Evolutionary conservation across 1,140 invertebrate species (phyloP).

Genomic region (Battus philenor): DNA sequence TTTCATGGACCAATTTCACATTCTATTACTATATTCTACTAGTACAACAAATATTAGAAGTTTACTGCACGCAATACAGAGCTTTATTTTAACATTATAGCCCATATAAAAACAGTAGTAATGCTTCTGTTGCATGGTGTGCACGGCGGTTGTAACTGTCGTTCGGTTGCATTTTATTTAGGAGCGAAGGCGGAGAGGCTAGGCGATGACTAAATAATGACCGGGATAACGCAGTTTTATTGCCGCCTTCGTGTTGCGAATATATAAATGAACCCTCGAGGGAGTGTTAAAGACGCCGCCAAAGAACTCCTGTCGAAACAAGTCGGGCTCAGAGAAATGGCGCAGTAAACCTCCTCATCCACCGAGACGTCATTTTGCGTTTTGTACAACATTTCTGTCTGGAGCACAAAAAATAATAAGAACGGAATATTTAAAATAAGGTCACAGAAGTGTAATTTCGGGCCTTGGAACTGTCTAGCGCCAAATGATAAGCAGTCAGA

Average conservation of each 20-base stretch:
- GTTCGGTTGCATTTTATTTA: constrained; percentile 67
- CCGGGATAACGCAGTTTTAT: constrained; percentile 73
- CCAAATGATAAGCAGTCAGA: no score
- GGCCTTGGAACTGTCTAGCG: not conserved
- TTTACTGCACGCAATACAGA: constrained; percentile 1
- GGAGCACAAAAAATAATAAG: constrained; percentile 44
- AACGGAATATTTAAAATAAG: constrained; percentile 27
- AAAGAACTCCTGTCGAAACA: constrained; percentile 69
- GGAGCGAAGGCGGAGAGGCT: constrained; percentile 36
- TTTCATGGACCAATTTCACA: no score
- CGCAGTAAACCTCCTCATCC: constrained; percentile 63
- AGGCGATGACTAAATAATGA: constrained; percentile 74
- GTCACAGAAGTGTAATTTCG: constrained; percentile 4
- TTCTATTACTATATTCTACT: no score
- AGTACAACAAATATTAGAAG: no score
- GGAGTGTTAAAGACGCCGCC: constrained; percentile 71
- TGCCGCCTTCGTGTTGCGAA: constrained; percentile 69
- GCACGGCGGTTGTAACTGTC: constrained; percentile 39
- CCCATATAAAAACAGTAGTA: constrained; percentile 5
- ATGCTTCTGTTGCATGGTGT: constrained; percentile 31
- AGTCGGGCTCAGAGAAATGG: constrained; percentile 62
- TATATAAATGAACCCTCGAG: constrained; percentile 72
- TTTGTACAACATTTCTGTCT: constrained; percentile 39
- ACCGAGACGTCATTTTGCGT: constrained; percentile 60
- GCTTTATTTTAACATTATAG: constrained; percentile 7